Conservation (phyloP, 2,888 invertebrate species). For the Nematopogon swammerdamellus region DNA sequence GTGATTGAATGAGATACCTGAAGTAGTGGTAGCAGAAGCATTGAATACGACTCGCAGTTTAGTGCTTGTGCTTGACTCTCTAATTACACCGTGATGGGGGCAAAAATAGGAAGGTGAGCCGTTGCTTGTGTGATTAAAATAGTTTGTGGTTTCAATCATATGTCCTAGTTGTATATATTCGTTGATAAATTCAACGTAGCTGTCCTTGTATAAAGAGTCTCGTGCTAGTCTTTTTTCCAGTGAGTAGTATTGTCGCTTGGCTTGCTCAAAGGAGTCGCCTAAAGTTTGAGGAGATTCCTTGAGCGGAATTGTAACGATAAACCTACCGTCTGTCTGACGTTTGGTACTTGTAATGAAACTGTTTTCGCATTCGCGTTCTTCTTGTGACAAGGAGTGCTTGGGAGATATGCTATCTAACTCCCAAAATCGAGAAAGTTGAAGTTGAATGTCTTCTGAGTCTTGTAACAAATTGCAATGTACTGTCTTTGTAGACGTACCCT, state of each 20-base stretch:
- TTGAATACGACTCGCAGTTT: constrained; percentile 8
- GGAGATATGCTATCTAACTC: background rate
- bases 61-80: constrained; percentile 6
- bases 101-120: background rate
- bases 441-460: background rate
- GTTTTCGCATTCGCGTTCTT: background rate
- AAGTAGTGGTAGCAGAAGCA: constrained; percentile 2
- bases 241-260: constrained; percentile 1
- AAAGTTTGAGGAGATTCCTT: background rate
- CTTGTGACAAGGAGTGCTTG: background rate
- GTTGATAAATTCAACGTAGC: constrained; percentile 1
- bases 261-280: constrained; percentile 3
- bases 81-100: constrained; percentile 8
- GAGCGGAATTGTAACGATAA: constrained; percentile 3
- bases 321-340: background rate
- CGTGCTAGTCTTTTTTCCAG: constrained; percentile 1
- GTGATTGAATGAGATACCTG: constrained; percentile 6
- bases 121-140: background rate
- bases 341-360: background rate
- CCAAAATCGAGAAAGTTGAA: background rate
- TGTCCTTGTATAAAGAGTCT: background rate
- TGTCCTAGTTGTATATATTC: constrained; percentile 3
- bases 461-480: too few species aligned
- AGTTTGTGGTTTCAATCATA: constrained; percentile 1
- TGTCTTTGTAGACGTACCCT: too few species aligned